Percentiles rank a stretch among this genome's conserved stretches.
Conservation (phyloP, 2,797 vertebrate genomes). For the Clarias fuscus region DNA sequence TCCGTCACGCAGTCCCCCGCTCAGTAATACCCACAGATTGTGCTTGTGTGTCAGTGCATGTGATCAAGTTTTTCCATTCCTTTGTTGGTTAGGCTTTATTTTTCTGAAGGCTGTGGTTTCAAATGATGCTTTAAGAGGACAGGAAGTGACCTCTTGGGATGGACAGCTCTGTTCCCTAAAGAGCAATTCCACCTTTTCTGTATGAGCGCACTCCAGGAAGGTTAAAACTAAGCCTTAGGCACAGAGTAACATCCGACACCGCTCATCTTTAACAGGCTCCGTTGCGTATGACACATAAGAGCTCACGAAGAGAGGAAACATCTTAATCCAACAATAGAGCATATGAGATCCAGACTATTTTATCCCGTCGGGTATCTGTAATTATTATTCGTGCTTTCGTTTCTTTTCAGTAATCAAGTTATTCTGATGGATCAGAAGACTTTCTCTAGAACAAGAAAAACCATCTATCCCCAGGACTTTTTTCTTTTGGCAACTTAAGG, state of each 20-base stretch:
- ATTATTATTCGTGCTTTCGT: neutral
- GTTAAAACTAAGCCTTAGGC: slow-evolving; percentile 26
- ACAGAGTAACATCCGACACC: neutral
- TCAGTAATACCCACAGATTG: slow-evolving; percentile 19
- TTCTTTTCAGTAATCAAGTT: neutral
- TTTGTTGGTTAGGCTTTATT: slow-evolving; percentile 44
- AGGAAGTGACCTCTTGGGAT: slow-evolving; percentile 48
- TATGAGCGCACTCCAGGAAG: slow-evolving; percentile 21
- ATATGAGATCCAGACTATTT: too few species aligned
- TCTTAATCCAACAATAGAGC: neutral
- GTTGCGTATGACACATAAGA: neutral
- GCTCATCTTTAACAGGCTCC: slow-evolving; percentile 56
- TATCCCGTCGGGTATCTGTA: too few species aligned
- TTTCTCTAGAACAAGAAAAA: neutral
- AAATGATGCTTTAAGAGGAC: slow-evolving; percentile 39
- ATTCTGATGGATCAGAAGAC: neutral
- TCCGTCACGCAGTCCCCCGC: neutral
- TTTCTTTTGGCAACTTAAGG: neutral
- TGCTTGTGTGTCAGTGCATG: slow-evolving; percentile 18
- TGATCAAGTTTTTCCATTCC: slow-evolving; percentile 41
- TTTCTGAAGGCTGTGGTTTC: slow-evolving; percentile 17
- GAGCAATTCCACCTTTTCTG: slow-evolving; percentile 9
- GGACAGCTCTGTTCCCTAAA: slow-evolving; percentile 8
- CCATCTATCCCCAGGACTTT: neutral
- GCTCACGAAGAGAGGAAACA: neutral